Conservation (phyloP, 2,888 invertebrate species). For the Pristionchus exspectatus region DNA sequence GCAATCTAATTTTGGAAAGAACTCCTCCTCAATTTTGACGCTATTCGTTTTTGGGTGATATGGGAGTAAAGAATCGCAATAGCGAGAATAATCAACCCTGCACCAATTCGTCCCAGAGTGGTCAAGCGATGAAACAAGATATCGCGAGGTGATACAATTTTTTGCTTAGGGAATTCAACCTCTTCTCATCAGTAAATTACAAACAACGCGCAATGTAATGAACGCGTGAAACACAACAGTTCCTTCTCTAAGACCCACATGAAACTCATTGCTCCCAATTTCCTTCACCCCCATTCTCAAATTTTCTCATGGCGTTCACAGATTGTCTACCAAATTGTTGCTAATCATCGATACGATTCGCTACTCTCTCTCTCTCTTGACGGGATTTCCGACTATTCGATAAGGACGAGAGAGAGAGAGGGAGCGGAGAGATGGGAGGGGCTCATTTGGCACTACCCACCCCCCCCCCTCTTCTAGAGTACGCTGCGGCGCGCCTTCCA, state of each 20-base stretch:
- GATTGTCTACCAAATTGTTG: not conserved
- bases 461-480: not conserved
- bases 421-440: conserved; percentile 40
- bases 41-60: no score
- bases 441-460: not conserved
- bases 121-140: not conserved
- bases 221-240: not conserved
- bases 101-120: not conserved
- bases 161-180: no score
- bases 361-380: not conserved
- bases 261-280: not conserved
- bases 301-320: not conserved
- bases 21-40: not conserved
- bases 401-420: not conserved
- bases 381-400: conserved; percentile 44
- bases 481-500: not conserved
- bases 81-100: no score
- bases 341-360: conserved; percentile 45
- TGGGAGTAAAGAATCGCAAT: no score
- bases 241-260: not conserved
- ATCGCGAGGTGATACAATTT: not conserved
- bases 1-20: not conserved
- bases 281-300: not conserved
- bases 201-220: not conserved
- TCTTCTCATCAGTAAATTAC: not conserved